Base-by-base conservation (phyloP, 2,113 vertebrate genomes). In the Nothocercus nigrocapillus region DNA sequence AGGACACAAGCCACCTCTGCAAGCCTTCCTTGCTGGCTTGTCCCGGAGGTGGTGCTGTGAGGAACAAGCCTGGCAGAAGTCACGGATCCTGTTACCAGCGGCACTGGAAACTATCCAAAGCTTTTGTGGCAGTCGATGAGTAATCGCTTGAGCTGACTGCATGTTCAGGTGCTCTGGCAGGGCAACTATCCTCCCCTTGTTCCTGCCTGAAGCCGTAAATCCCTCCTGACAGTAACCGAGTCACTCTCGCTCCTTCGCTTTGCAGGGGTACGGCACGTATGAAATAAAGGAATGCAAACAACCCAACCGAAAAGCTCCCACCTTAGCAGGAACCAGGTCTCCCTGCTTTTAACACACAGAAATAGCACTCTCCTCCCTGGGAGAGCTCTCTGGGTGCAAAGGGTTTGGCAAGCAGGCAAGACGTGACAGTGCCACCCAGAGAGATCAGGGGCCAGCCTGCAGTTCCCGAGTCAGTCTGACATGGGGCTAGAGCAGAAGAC, bases 121-220 rank as follows among this genome's bases (percentile, higher is more conserved):
- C 12, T 61, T 63, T 30, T 30, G 40, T 1, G 3, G 82, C 74
- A 84, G 62, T 34, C 2, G 2, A 21, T 22, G 34, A 66, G 58
- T 47, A 81, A 69, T 0, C 14, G 38, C 85, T 68, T 53, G 11
- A 78, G 78, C 40, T 75, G 75, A 32, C 22, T 59, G 38, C 11
- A 18, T 22, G 40, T 45, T 20, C 74, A 1, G 49, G 67, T 38
- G 40, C 1, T 2, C 64, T 78, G 73, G 87, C 18, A 12, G 67
- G 10, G 2, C 9, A 8, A 62, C 78, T 0, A 0, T 64, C 61
- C 49, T 68, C 47, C 67, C 18, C 1, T 1, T 62, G 54, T 45
- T 34, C 44, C 49, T 22, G 77, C 45, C 27, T 67, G 70, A 47
- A 87, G 53, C 54, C 0, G 1, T 38, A 77, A 85, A 79, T 85